Percentiles rank a stretch among this genome's conserved stretches.
phyloP scores from a whole-genome alignment of 2,797 vertebrate genomes.

The Spheniscus humboldti region DNA sequence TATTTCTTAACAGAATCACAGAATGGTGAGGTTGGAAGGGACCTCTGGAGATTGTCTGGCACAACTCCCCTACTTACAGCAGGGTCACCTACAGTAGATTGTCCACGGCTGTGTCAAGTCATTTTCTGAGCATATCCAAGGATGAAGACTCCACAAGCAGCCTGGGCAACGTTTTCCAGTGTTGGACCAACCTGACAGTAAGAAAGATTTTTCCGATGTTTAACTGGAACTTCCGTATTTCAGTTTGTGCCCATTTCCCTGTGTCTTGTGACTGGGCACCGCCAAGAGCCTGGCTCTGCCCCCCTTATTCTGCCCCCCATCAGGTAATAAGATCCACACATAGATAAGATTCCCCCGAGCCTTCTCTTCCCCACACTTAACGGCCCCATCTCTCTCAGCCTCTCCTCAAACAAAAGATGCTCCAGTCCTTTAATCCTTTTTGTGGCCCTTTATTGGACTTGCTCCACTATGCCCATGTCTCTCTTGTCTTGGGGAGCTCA shows the following conservation, averaged over 20 bases:
- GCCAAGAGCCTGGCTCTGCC: background rate
- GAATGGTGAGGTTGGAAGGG: background rate
- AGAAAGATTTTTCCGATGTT: background rate
- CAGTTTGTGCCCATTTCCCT: background rate
- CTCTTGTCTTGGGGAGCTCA: background rate
- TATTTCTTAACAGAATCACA: background rate
- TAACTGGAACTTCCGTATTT: background rate
- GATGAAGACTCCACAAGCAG: background rate
- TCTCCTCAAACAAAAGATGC: background rate
- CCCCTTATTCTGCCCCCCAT: fast-evolving
- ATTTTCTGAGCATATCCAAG: background rate
- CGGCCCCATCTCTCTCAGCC: background rate
- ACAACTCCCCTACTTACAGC: background rate
- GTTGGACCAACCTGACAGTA: background rate
- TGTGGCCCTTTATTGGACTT: background rate
- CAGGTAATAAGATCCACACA: background rate
- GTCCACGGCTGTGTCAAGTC: background rate
- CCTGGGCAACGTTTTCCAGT: background rate
- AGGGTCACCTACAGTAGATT: background rate
- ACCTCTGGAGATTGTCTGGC: background rate
- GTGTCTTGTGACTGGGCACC: background rate
- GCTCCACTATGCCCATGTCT: background rate
- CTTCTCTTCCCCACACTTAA: background rate
- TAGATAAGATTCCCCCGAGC: background rate
- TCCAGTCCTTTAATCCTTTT: background rate